Evolutionary conservation across 1,140 invertebrate genomes (phyloP), one percentile per base, ranked within the genome.

Genomic region (Danaus plexippus): DNA sequence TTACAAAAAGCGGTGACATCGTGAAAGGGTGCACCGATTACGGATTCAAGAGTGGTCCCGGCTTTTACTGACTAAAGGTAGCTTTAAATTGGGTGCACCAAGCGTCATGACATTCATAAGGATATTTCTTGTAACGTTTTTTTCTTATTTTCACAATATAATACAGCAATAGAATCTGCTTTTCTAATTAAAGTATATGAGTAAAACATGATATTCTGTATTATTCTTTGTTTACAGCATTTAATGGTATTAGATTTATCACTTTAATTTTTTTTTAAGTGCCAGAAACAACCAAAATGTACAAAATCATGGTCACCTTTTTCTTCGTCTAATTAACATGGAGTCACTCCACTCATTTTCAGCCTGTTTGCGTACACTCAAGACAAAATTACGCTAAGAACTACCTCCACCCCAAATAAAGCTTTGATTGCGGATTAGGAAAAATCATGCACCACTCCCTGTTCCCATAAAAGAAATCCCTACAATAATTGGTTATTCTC

Each of bases 291-390:
- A 32, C 7, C 22, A 32, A 32, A 32, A 32, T 32, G 1, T 32
- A 32, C 22, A 32, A 32, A 32, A 32, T 32, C 10, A n/a, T 61
- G 49, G 59, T 18, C 6, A 52, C 57, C 51, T 57, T 53, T 59
- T 53, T 48, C 59, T 53, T 54, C 61, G 66, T 71, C 72, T 79
- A 78, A 81, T 81, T 79, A 81, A 69, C 75, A 73, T 67, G 62
- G 56, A 61, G 64, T 62, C 64, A 62, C 67, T 71, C 65, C 63
- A 64, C 69, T 66, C 66, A 66, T 69, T 73, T 73, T 69, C 73
- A 73, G 66, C 58, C 69, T 78, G 71, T 77, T 78, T 78, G 61
- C 68, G 73, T 63, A 57, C 65, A 71, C 67, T 80, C 64, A 64
- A 72, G 56, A 57, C 63, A 52, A 68, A 75, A 75, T 74, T 75